Evolutionary conservation across 2,888 invertebrate species (phyloP).

Genomic region (Gandaritis pyraliata): DNA sequence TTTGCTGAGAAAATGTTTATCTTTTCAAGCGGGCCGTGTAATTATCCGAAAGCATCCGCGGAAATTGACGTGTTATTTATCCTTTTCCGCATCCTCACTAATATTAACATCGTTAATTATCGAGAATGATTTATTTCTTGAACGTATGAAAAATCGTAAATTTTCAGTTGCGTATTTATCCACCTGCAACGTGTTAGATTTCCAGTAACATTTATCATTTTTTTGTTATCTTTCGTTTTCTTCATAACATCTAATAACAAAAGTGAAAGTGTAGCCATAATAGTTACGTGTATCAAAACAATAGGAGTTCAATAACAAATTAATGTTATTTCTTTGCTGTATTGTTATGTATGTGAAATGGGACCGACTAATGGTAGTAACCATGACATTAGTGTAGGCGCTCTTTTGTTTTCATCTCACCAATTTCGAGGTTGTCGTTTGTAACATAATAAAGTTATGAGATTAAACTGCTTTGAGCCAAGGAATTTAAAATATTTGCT

Average conservation of each 20-base stretch:
- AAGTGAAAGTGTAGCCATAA: constrained; percentile 50
- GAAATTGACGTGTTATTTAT: constrained; percentile 51
- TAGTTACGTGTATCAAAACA: constrained; percentile 52
- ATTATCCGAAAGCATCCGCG: constrained; percentile 56
- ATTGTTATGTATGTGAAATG: constrained; percentile 43
- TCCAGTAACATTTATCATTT: constrained; percentile 2
- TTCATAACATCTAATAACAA: constrained; percentile 35
- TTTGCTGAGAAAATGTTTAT: constrained; percentile 62
- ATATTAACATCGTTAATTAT: constrained; percentile 26
- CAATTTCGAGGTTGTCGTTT: constrained; percentile 31
- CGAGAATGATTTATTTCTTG: constrained; percentile 23
- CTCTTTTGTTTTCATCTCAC: constrained; percentile 40
- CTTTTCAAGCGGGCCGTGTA: constrained; percentile 57
- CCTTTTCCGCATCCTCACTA: constrained; percentile 29
- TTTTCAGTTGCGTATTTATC: constrained; percentile 37
- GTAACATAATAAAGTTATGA: constrained; percentile 13
- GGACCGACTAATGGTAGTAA: constrained; percentile 30
- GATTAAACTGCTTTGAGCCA: constrained; percentile 1
- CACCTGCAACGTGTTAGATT: constrained; percentile 2
- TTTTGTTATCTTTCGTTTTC: constrained; percentile 21
- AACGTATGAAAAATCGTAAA: constrained; percentile 14
- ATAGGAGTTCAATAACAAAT: constrained; percentile 50
- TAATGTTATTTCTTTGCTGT: constrained; percentile 46
- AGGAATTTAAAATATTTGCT: constrained; percentile 7
- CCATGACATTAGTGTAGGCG: constrained; percentile 34